Percentiles rank a stretch among this genome's conserved stretches.
phyloP scores from a whole-genome alignment of 1,140 invertebrate species.

The Drosophila tsacasi region DNA sequence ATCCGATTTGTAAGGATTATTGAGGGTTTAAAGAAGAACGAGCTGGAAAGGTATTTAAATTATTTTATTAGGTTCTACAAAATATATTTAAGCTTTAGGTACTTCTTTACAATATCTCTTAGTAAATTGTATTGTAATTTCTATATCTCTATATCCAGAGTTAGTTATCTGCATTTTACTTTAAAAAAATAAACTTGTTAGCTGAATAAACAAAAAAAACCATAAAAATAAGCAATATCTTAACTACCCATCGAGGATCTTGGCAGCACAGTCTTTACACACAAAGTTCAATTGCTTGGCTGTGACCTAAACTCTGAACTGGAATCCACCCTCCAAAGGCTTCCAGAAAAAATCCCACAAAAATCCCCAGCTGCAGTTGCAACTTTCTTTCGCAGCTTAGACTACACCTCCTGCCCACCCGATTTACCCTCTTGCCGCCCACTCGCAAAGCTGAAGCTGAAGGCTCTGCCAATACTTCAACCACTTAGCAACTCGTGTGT shows the following conservation, averaged over 20 bases:
- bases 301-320: slow-evolving; percentile 49
- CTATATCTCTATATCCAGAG: no score
- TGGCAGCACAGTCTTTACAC: slow-evolving; percentile 17
- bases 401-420: neutral
- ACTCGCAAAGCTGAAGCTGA: slow-evolving; percentile 22
- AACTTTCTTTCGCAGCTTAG: slow-evolving; percentile 47
- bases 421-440: slow-evolving; percentile 14
- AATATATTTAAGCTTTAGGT: no score
- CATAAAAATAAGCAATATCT: slow-evolving; percentile 8
- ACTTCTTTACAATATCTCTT: neutral
- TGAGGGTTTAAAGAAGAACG: neutral
- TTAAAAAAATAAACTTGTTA: neutral
- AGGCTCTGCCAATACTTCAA: slow-evolving; percentile 51
- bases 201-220: neutral
- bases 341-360: slow-evolving; percentile 18
- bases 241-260: slow-evolving; percentile 22
- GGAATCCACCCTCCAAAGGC: slow-evolving; percentile 48
- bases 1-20: neutral
- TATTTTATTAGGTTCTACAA: neutral
- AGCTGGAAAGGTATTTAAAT: neutral
- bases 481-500: slow-evolving; percentile 70
- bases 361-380: slow-evolving; percentile 28
- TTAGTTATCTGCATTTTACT: neutral
- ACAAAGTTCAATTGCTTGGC: slow-evolving; percentile 44
- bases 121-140: neutral